A percentile compares a stretch with the other conserved stretches of the same genome.
phyloP scores from a whole-genome alignment of 2,113 vertebrate genomes.

The Fukomys damarensis region DNA sequence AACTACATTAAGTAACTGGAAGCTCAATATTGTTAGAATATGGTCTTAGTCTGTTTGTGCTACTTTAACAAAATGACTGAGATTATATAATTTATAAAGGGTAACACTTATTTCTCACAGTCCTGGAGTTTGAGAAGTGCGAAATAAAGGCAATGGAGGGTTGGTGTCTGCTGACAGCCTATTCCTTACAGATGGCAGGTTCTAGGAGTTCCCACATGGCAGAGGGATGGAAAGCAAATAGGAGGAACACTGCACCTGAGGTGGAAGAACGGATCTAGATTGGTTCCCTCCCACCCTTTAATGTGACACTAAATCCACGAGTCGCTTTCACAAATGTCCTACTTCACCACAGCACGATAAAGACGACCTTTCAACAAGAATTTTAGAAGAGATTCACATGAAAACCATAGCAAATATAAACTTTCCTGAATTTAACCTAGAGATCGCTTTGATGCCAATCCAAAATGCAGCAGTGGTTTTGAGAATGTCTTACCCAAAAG shows the following conservation, averaged over 20 bases:
- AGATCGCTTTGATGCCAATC: not conserved
- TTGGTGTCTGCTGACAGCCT: too few relatives aligned
- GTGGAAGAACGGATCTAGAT: not conserved
- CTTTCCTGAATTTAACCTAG: not conserved
- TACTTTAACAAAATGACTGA: not conserved
- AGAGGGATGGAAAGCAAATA: too few relatives aligned
- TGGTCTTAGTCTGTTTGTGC: not conserved
- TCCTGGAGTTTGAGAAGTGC: not conserved
- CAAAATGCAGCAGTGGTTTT: not conserved
- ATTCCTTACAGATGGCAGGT: not conserved
- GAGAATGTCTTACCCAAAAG: not conserved
- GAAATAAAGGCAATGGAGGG: not conserved
- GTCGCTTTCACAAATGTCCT: not conserved
- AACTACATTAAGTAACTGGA: not conserved
- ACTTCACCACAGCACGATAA: not conserved
- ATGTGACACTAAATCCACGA: not conserved
- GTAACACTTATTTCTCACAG: not conserved
- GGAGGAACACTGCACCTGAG: accelerated
- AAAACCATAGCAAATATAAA: not conserved
- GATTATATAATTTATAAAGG: not conserved
- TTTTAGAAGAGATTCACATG: not conserved
- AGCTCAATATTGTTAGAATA: not conserved
- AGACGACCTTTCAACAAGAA: not conserved
- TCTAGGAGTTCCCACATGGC: too few relatives aligned
- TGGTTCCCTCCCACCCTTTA: not conserved